These are phyloP conservation scores for Agrochola macilenta DNA, from an alignment of 2,888 invertebrate species.

Conservation along the genomic window DNA sequence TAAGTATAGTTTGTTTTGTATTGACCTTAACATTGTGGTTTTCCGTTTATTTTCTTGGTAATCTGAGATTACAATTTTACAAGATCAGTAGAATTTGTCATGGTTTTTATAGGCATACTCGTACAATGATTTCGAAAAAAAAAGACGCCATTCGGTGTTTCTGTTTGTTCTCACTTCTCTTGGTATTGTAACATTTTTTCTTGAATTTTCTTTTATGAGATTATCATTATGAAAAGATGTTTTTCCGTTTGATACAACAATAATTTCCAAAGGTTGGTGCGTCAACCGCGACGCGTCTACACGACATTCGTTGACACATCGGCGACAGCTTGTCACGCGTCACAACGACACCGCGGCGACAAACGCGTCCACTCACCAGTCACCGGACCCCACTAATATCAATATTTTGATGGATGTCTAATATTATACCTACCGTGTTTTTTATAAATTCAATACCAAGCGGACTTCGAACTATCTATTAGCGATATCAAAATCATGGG, in stretches of 20 bases:
- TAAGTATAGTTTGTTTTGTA: not conserved
- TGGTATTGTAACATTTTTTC: not conserved
- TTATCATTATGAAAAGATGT: not conserved
- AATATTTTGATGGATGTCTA: conserved; percentile 14
- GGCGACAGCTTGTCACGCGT: conserved; percentile 41
- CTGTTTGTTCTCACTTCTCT: not conserved
- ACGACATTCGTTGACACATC: conserved; percentile 30
- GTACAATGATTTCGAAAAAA: not conserved
- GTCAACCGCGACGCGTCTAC: conserved; percentile 3
- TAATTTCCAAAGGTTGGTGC: not conserved
- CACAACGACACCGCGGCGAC: conserved; percentile 13
- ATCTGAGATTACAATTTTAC: not conserved
- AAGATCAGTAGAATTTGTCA: not conserved
- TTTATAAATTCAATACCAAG: not conserved
- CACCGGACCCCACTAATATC: conserved; percentile 28
- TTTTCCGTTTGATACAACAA: not conserved
- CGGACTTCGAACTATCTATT: not conserved
- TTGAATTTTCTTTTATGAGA: not conserved
- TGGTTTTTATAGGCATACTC: not conserved
- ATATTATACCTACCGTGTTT: conserved; percentile 20
- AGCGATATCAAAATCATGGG: not conserved
- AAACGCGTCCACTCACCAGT: conserved; percentile 25
- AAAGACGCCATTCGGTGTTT: not conserved
- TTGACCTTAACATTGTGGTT: not conserved
- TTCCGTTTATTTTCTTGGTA: not conserved